Percentiles rank a stretch among this genome's conserved stretches.
Conservation (phyloP, 1,140 invertebrate genomes). For the Drosophila orosa region DNA sequence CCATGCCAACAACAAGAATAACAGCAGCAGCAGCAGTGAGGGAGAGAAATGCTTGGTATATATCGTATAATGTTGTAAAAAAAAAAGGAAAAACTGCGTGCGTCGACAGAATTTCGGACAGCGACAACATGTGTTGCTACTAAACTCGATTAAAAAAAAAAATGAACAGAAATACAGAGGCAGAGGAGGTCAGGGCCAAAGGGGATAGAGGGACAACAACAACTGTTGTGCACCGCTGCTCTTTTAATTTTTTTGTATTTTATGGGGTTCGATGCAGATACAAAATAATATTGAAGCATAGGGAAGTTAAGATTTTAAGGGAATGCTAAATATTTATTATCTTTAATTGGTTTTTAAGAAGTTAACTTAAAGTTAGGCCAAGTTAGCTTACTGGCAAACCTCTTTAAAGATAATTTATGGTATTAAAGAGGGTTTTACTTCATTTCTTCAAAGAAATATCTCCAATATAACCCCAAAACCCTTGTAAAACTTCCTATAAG, state of each 20-base stretch:
- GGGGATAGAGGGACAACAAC: slow-evolving; percentile 59
- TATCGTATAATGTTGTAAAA: slow-evolving; percentile 14
- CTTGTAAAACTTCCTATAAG: background rate
- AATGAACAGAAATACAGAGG: slow-evolving; percentile 13
- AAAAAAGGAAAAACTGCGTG: slow-evolving; percentile 46
- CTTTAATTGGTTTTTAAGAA: background rate
- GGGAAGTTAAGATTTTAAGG: too few species aligned
- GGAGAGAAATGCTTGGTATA: slow-evolving; percentile 9
- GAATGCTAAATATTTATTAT: too few species aligned
- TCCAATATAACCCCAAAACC: background rate
- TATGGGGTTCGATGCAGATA: background rate
- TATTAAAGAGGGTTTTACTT: background rate
- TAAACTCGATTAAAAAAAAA: slow-evolving; percentile 20
- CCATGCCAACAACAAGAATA: slow-evolving; percentile 73
- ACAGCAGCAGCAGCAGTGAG: slow-evolving; percentile 34
- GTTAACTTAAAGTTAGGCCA: background rate
- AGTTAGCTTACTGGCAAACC: background rate
- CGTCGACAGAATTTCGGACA: slow-evolving; percentile 64
- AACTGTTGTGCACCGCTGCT: slow-evolving; percentile 66
- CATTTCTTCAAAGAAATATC: background rate
- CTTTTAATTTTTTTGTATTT: slow-evolving; percentile 11
- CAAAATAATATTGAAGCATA: background rate
- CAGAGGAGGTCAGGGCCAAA: slow-evolving; percentile 13
- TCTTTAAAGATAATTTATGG: background rate
- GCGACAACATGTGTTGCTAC: slow-evolving; percentile 65